Percentiles rank a stretch among this genome's conserved stretches.
Evolutionary conservation across 2,888 invertebrate species (phyloP).

Genomic region (Amiota communis): DNA sequence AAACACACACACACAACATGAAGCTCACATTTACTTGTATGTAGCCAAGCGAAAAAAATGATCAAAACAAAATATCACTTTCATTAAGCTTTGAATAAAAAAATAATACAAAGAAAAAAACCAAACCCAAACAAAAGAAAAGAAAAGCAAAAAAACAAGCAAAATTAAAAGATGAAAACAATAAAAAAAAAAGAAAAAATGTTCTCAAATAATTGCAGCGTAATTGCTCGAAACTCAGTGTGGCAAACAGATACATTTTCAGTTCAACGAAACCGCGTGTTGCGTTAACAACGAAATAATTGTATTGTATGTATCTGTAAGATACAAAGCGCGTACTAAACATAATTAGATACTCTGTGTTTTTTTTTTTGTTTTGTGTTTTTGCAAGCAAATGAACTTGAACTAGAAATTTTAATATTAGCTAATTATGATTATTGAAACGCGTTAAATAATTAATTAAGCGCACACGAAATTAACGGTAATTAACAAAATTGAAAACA

Average conservation of each 20-base stretch:
- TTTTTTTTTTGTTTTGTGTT: neutral
- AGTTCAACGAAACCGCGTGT: conserved; percentile 32
- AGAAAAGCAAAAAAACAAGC: neutral
- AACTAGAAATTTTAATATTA: conserved; percentile 14
- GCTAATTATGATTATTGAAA: neutral
- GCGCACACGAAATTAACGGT: conserved; percentile 17
- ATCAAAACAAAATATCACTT: conserved; percentile 18
- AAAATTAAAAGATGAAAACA: neutral
- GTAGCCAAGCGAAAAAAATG: conserved; percentile 2
- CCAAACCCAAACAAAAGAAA: neutral
- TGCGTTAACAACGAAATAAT: neutral
- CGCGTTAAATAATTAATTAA: neutral
- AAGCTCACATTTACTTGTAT: neutral
- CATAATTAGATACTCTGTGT: neutral
- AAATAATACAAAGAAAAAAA: neutral
- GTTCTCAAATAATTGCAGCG: conserved; percentile 23
- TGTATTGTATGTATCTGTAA: neutral
- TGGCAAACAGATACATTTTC: conserved; percentile 31
- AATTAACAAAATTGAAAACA: conserved; percentile 5
- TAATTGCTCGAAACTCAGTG: neutral
- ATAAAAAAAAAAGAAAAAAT: neutral
- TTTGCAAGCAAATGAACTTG: conserved; percentile 20
- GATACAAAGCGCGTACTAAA: conserved; percentile 13
- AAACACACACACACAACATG: too few species aligned
- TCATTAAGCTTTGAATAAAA: conserved; percentile 25